phyloP scores from a whole-genome alignment of 2,888 invertebrate genomes.

The Scaptomyza flava region DNA sequence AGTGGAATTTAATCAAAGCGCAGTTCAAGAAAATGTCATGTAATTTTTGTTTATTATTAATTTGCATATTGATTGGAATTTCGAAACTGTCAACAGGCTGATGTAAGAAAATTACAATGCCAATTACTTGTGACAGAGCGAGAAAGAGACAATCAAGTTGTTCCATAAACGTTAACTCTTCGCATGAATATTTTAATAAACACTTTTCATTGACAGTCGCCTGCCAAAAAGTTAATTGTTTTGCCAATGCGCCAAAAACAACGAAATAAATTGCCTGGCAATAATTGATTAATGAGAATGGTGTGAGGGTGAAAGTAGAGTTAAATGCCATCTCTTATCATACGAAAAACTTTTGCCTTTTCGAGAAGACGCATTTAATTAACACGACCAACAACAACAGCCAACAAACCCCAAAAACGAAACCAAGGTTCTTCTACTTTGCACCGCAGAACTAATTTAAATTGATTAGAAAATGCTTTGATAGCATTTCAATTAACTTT shows the following conservation, averaged over 20 bases:
- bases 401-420: slow-evolving; percentile 25
- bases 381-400: slow-evolving; percentile 55
- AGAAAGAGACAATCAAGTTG: slow-evolving; percentile 36
- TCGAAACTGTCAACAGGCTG: slow-evolving; percentile 61
- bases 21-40: slow-evolving; percentile 52
- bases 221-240: slow-evolving; percentile 20
- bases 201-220: slow-evolving; percentile 37
- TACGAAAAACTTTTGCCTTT: slow-evolving; percentile 62
- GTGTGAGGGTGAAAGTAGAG: not conserved
- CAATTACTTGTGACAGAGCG: slow-evolving; percentile 30
- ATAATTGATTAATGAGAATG: slow-evolving; percentile 73
- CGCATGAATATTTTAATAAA: slow-evolving; percentile 58
- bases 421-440: slow-evolving; percentile 31
- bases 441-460: slow-evolving; percentile 74
- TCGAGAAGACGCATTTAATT: slow-evolving; percentile 63
- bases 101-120: slow-evolving; percentile 58
- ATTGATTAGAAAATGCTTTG: slow-evolving; percentile 79
- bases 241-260: slow-evolving; percentile 32
- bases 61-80: slow-evolving; percentile 76
- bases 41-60: slow-evolving; percentile 78
- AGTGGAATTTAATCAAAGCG: slow-evolving; percentile 66
- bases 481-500: slow-evolving; percentile 79
- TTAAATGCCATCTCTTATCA: slow-evolving; percentile 49
- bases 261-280: slow-evolving; percentile 68
- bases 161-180: slow-evolving; percentile 41